Base-by-base conservation (phyloP, 2,113 vertebrate species). In the Ancistrus triradiatus region DNA sequence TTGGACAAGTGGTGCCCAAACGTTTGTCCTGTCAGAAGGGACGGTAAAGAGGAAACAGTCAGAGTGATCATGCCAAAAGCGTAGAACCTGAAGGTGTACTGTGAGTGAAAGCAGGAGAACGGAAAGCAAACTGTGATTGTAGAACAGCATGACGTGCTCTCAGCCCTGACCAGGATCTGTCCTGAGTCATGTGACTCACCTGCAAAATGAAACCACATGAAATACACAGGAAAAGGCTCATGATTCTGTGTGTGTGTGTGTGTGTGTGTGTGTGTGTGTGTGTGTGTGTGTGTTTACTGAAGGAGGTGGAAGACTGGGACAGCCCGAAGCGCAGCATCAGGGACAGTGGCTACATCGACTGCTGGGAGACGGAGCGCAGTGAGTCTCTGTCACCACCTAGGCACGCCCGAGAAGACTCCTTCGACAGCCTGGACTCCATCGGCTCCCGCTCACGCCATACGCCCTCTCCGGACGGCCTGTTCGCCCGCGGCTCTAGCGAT, bases 391-490 rank as follows among this genome's bases (percentile, higher is more conserved):
- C 96, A 1, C 93, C 95, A 0, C 94, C 94, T 33, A 92, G 89
- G 22, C 95, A 97, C 66, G 87, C 88, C 71, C 84, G 95, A 65
- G 94, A 99, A 88, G 93, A 99, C 78, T 99, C 96, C 66, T 97
- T 98, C 64, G 96, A 98, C 91, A 98, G 95, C 31, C 90, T 99
- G 89, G 96, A 99, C 84, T 99, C 96, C 61, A 93, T 98, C 62
- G 93, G 96, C 65, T 99, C 95, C 25, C 92, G 93, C 71, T 98
- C 95, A 1, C 90, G 87, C 81, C 95, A 96, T 81, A 98, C 94
- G 1, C 95, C 96, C 0, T 98, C 95, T 7, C 96, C 95, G 71
- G 96, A 98, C 84, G 92, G 96, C 70, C 82, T 77, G 85, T 91
- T 94, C 68, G 76, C 94, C 74, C 89, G 90, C 70, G 91, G 93